Conservation (phyloP, 1,140 invertebrate genomes). For the Neodiprion fabricii region DNA sequence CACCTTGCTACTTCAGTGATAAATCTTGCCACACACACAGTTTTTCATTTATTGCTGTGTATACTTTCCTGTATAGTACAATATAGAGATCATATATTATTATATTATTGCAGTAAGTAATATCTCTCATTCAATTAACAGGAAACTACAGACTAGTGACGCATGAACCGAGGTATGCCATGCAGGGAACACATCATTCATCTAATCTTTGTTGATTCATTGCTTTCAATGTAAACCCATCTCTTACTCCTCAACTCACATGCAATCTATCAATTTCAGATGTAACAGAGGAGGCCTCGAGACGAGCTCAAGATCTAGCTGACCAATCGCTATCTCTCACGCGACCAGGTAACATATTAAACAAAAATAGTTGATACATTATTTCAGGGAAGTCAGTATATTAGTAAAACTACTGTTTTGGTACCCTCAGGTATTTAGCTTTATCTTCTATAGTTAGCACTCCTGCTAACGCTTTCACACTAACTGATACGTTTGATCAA, state of each 20-base stretch:
- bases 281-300: conserved; percentile 57
- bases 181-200: conserved; percentile 62
- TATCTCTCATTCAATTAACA: conserved; percentile 60
- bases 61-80: conserved; percentile 48
- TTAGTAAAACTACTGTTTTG: conserved; percentile 55
- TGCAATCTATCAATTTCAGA: conserved; percentile 52
- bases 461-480: conserved; percentile 61
- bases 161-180: conserved; percentile 60
- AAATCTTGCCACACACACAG: conserved; percentile 23
- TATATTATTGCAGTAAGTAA: conserved; percentile 49
- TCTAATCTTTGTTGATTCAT: conserved; percentile 60
- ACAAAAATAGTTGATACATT: conserved; percentile 48
- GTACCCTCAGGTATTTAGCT: conserved; percentile 65
- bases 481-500: conserved; percentile 42
- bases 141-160: conserved; percentile 57
- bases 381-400: conserved; percentile 44
- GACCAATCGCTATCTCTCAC: conserved; percentile 39
- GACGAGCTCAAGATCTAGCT: conserved; percentile 50
- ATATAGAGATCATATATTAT: conserved; percentile 46
- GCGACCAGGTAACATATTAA: conserved; percentile 53
- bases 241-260: conserved; percentile 35
- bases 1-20: conserved; percentile 29
- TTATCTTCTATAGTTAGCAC: conserved; percentile 64
- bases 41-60: conserved; percentile 32
- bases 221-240: conserved; percentile 57